These are phyloP conservation scores for Eupristina koningsbergeri DNA, from an alignment of 1,140 invertebrate genomes.

Conservation along the genomic window DNA sequence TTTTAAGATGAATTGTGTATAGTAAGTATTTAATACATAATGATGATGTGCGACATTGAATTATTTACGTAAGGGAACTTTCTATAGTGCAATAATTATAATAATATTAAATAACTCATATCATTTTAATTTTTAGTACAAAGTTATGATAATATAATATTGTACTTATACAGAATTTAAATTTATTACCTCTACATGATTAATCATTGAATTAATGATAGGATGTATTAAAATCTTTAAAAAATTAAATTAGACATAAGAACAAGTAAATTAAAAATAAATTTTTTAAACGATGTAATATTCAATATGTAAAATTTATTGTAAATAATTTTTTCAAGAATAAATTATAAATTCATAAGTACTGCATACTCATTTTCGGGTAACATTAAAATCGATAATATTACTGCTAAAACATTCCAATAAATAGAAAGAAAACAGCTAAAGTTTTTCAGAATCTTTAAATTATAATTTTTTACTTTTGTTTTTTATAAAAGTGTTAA, in stretches of 20 bases:
- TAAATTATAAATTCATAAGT: constrained; percentile 12
- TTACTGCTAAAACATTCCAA: background rate
- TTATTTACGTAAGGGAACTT: constrained; percentile 36
- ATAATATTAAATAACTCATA: constrained; percentile 11
- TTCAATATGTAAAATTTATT: background rate
- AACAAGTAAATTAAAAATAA: background rate
- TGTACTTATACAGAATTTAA: background rate
- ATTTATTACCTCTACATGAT: background rate
- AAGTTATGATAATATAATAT: background rate
- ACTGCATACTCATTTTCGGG: background rate
- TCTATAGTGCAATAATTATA: constrained; percentile 26
- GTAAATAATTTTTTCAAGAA: background rate
- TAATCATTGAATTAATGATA: background rate
- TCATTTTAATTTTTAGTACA: background rate
- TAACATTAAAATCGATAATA: background rate
- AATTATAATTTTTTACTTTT: background rate
- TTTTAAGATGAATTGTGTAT: background rate
- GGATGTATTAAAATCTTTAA: background rate
- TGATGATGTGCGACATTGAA: constrained; percentile 6
- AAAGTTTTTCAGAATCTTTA: background rate
- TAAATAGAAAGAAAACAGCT: background rate
- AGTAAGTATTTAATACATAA: background rate
- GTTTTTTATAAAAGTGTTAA: too few species aligned
- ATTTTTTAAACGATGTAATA: background rate
- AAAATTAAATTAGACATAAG: background rate